Base-by-base conservation (phyloP, 2,797 vertebrate species). In the Alfaro cultratus region DNA sequence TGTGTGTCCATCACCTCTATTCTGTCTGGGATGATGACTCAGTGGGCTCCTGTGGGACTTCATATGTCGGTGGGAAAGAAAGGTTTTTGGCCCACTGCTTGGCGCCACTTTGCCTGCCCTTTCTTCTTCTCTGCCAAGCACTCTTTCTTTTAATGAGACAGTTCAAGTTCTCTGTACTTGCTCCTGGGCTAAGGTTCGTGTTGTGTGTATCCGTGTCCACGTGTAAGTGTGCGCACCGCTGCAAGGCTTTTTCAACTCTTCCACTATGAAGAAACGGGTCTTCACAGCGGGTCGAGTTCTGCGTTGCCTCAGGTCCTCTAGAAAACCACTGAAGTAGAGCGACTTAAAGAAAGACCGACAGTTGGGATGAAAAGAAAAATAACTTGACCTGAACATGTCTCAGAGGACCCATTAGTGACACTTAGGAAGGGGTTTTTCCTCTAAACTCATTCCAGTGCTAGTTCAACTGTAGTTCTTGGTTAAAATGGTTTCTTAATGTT, bases 71-170 rank as follows among this genome's bases (percentile, higher is more conserved):
- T 80, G 77, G 87, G 85, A 86, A 47, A 87, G 81, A 90, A 83
- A 84, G 74, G 85, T 83, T 88, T 93, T 91, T 80, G 82, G 85
- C 86, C 80, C 84, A 85, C 84, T 83, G 82, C 86, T 88, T 95
- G 95, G 94, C 94, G 94, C 95, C 95, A 90, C 93, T 91, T 92
- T 90, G 91, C 92, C 89, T 88, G 55, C 79, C 86, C 83, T 91
- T 78, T 82, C 60, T 87, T 83, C 82, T 83, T 78, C 78, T 87
- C 82, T 76, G 79, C 85, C 90, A 87, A 78, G 76, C 80, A 41
- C 72, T 84, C 76, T 78, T 85, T 91, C 84, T 77, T 89, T 60
- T 83, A 86, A 86, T 84, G 80, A 75, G 91, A 92, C 87, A 91
- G 87, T 67, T 88, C 88, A 89, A 79, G 55, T 85, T 23, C 68